These are phyloP conservation scores for Cyprinodon variegatus DNA, from an alignment of 2,113 vertebrate genomes.

Conservation along the genomic window DNA sequence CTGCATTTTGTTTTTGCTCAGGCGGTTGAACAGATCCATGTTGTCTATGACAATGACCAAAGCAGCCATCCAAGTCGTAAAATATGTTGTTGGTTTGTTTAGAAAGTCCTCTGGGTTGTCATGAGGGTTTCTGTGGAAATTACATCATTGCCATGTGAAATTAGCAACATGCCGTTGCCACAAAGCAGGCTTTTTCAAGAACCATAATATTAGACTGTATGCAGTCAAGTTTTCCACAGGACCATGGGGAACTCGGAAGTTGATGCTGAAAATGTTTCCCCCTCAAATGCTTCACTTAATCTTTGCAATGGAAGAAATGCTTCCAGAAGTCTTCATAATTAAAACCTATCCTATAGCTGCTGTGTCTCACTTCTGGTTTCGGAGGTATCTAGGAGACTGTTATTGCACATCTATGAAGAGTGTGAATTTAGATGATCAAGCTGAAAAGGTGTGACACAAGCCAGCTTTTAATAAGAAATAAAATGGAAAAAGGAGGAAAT, in stretches of 20 bases:
- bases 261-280: background rate
- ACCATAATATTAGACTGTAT: constrained; percentile 10
- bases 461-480: background rate
- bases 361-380: background rate
- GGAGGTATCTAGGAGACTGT: constrained; percentile 21
- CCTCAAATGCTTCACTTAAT: background rate
- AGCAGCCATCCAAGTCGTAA: constrained; percentile 19
- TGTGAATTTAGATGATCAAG: constrained; percentile 6
- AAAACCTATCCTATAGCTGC: constrained; percentile 17
- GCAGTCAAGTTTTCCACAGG: constrained; percentile 28
- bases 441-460: background rate
- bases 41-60: constrained; percentile 26
- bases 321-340: background rate
- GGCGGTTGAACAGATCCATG: constrained; percentile 18
- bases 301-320: background rate
- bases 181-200: constrained; percentile 35
- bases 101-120: constrained; percentile 60
- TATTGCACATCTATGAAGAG: background rate
- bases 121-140: constrained; percentile 67
- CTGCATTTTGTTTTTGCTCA: background rate
- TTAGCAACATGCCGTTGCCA: constrained; percentile 12
- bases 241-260: constrained; percentile 6
- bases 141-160: constrained; percentile 64
- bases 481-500: background rate
- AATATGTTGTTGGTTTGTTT: constrained; percentile 71